Conservation (phyloP, 2,113 vertebrate genomes). For the Vulpes ferrilata region DNA sequence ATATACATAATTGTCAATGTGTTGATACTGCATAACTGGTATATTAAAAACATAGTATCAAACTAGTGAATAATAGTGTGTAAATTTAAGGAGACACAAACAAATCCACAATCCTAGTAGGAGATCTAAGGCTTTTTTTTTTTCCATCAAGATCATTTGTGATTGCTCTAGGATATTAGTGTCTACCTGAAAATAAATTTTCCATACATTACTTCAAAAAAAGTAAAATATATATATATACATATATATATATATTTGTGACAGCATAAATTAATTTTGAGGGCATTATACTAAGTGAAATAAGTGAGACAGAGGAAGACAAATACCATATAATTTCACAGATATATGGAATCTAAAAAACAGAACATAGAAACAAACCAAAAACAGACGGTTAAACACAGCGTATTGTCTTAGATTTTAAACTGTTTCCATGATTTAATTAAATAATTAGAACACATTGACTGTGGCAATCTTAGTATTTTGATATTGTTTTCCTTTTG, state of each 20-base stretch:
- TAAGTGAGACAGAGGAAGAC: neutral
- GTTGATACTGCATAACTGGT: neutral
- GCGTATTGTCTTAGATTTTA: neutral
- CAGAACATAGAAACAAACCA: neutral
- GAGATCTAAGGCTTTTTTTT: neutral
- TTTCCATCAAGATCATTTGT: neutral
- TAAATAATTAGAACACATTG: neutral
- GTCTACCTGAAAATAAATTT: neutral
- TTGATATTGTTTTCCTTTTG: neutral
- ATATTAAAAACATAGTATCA: neutral
- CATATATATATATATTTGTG: neutral
- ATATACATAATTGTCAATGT: neutral
- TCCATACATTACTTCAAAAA: neutral
- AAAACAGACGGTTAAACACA: neutral
- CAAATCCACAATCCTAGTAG: neutral
- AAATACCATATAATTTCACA: neutral
- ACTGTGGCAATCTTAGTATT: neutral
- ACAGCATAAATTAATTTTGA: neutral
- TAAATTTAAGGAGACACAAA: conserved; percentile 16
- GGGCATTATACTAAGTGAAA: neutral
- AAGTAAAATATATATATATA: neutral
- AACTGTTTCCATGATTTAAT: neutral
- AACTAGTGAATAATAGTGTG: neutral
- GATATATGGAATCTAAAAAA: neutral
- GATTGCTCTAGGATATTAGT: neutral